Evolutionary conservation across 2,797 vertebrate species (phyloP).

Genomic region (Tokudaia muenninki): DNA sequence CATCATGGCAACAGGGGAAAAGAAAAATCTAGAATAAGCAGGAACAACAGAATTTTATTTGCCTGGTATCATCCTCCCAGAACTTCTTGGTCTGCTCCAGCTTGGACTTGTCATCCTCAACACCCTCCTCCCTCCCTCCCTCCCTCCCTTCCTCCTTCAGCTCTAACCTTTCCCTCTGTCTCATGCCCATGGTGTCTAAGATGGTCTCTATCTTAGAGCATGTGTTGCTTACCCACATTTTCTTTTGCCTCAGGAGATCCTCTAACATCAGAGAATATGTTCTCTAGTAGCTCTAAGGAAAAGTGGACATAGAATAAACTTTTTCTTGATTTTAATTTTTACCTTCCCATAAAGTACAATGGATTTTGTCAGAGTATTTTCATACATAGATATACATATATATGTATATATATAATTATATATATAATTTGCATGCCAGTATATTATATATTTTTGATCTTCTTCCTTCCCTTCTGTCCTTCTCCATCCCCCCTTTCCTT

Average conservation of each 20-base stretch:
- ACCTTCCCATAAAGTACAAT: neutral
- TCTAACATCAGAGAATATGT: neutral
- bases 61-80: neutral
- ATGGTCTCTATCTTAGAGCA: neutral
- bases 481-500: too few species aligned
- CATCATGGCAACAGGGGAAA: neutral
- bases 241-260: neutral
- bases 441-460: neutral
- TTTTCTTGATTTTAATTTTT: neutral
- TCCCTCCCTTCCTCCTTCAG: fast-evolving
- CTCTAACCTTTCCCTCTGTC: neutral
- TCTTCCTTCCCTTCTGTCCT: neutral
- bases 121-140: neutral
- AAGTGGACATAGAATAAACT: neutral
- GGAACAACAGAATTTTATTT: neutral
- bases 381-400: neutral
- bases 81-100: neutral
- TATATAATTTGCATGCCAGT: neutral
- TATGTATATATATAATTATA: neutral
- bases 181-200: too few species aligned
- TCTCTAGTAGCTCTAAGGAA: neutral
- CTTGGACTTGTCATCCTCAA: neutral
- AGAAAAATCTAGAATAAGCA: neutral
- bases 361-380: neutral
- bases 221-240: fast-evolving